Base-by-base conservation (phyloP, 2,797 vertebrate species). In the Picus viridis region DNA sequence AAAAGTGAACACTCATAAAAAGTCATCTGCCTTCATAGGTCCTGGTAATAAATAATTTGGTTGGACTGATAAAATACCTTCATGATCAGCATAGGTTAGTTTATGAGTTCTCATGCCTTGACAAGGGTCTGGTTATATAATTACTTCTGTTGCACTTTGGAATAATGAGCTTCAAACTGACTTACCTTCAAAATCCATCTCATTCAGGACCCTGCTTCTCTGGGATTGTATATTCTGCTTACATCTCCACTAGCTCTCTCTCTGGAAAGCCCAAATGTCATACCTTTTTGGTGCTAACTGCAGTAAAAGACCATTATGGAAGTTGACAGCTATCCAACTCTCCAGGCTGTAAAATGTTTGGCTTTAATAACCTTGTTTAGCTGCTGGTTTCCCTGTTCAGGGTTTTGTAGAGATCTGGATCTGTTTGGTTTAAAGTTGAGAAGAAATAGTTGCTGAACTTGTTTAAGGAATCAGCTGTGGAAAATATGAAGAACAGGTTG, bases 101-200 rank as follows among this genome's bases (percentile, higher is more conserved):
- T 86, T 47, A 65, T 11, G 24, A 79, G 9, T 49, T 75, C 58
- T 26, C 7, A 3, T 62, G 53, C 41, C 36, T 64, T 87, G 61
- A n/a, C 17, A 88, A 58, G 23, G 9, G 32, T 83, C 62, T 62
- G 26, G 27, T n/a, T 65, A 23, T 32, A 8, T 57, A 49, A n/a
- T 73, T 86, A 30, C 41, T 61, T 29, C 53, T 2, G 1, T 32
- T 83, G 24, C 73, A n/a, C 45, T 22, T 3, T 76, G 32, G 23
- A 77, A 69, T 78, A 77, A 11, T 63, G 76, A 77, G 34, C 26
- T 81, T 27, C 65, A 80, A 81, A 77, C 8, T 57, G 23, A 45
- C 30, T 65, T 0, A 0, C 1, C 2, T 68, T 74, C 58, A 71
- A 64, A 84, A 67, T 54, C 12, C 6, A 6, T 26, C 9, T 58